Evolutionary conservation across 2,888 invertebrate genomes (phyloP), one percentile per base, ranked within the genome.

Genomic region (Athrips mouffetella): DNA sequence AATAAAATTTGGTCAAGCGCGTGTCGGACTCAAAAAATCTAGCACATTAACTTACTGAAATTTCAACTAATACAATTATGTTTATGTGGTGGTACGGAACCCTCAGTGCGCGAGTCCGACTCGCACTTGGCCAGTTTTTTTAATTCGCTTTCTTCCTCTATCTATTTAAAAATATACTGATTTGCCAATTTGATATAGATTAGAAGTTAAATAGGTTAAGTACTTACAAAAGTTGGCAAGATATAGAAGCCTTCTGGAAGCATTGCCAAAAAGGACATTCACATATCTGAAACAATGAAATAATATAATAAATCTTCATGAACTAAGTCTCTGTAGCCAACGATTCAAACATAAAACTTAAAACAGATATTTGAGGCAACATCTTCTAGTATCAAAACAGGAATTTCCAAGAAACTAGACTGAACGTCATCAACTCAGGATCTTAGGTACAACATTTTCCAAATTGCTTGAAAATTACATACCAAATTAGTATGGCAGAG

Each of bases 401-500:
- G 7, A n/a, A 15, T 31, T 8, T 11, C 31, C 15, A 31, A 11
- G 13, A 16, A 37, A 20, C 37, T 37, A 18, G 37, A 20, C 3
- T n/a, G 35, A 18, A 35, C 35, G 37, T 37, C 20, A 20, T 37
- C 10, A 18, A 11, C 20, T 37, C 20, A 16, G 11, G 20, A 37
- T 37, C 18, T 20, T 37, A 18, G 10, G 21, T 7, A 4, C 18
- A 16, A 37, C 37, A 3, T 27, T 5, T 27, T 27, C 27, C n/a
- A 27, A 27, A n/a, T 20, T 13, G 33, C 13, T 13, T 7, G 37
- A 37, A 37, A 20, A 37, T 37, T 20, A 37, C 20, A 37, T 20
- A n/a, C n/a, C n/a, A n/a, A n/a, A n/a, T n/a, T n/a, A 20, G 20
- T 37, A 37, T 42, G 51, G 29, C 47, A 56, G 55, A 60, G 60